These are phyloP conservation scores for Oxytorus armatus DNA, from an alignment of 2,888 invertebrate genomes.

Conservation along the genomic window DNA sequence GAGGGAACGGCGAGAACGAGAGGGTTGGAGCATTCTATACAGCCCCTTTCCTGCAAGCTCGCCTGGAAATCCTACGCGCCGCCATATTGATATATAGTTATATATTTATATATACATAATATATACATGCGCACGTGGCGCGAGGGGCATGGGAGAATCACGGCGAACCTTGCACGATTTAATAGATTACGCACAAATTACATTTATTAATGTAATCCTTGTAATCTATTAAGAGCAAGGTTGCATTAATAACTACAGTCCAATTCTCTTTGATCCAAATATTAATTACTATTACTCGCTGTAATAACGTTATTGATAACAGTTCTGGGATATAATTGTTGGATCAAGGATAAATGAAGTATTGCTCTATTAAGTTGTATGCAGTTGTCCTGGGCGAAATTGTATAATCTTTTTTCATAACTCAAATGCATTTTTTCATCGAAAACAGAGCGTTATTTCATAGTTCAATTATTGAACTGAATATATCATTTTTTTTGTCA, in stretches of 20 bases:
- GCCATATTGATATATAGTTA: constrained; percentile 9
- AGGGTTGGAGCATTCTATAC: constrained; percentile 40
- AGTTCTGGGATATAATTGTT: constrained; percentile 22
- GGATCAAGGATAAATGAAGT: not conserved
- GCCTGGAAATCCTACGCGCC: constrained; percentile 21
- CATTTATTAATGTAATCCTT: no score
- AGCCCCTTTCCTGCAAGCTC: constrained; percentile 35
- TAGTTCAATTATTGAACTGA: no score
- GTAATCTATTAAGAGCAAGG: no score
- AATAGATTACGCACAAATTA: constrained; percentile 47
- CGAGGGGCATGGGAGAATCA: constrained; percentile 12
- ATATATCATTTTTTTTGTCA: no score
- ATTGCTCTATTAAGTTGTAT: constrained; percentile 25
- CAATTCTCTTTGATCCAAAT: no score
- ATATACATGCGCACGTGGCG: constrained; percentile 5
- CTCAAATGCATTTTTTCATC: no score
- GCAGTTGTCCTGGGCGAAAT: not conserved
- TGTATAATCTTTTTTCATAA: no score
- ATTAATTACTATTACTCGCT: no score
- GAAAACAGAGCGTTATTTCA: no score
- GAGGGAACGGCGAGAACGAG: constrained; percentile 25
- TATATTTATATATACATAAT: not conserved
- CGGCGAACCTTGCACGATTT: constrained; percentile 20
- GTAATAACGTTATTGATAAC: constrained; percentile 34
- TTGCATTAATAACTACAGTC: no score